These are phyloP conservation scores for Batillaria attramentaria DNA, from an alignment of 1,140 invertebrate genomes.

Conservation along the genomic window DNA sequence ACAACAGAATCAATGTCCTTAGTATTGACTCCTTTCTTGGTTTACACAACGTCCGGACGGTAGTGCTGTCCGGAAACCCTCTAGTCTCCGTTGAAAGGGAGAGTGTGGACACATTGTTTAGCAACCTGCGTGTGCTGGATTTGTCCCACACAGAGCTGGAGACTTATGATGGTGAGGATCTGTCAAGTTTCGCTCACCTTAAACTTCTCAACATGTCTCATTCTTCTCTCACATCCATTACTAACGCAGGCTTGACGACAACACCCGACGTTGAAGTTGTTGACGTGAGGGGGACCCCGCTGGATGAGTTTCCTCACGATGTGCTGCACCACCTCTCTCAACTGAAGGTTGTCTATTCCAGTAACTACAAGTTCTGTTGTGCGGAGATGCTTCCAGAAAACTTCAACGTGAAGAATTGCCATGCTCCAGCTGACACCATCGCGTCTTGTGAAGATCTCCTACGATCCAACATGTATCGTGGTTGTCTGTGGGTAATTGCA, in stretches of 20 bases:
- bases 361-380: conserved; percentile 44
- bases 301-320: conserved; percentile 30
- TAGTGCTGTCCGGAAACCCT: conserved; percentile 21
- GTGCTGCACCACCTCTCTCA: conserved; percentile 20
- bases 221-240: background rate
- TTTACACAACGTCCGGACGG: background rate
- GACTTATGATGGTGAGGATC: background rate
- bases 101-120: background rate
- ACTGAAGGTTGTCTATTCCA: conserved; percentile 28
- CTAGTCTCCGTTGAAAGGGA: background rate
- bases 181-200: conserved; percentile 15
- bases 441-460: conserved; percentile 50
- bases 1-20: conserved; percentile 22
- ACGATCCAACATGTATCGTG: conserved; percentile 26
- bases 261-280: background rate
- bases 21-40: background rate
- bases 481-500: conserved; percentile 44
- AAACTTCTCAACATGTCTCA: background rate
- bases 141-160: conserved; percentile 5
- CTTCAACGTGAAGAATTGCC: background rate
- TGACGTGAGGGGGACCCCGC: conserved; percentile 18
- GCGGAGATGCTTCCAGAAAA: conserved; percentile 19
- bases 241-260: conserved; percentile 10
- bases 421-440: conserved; percentile 31
- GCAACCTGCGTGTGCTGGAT: background rate